Percentiles rank a stretch among this genome's conserved stretches.
These are phyloP conservation scores for Meriones psammophilus DNA, from an alignment of 2,797 vertebrate genomes.

Conservation along the genomic window DNA sequence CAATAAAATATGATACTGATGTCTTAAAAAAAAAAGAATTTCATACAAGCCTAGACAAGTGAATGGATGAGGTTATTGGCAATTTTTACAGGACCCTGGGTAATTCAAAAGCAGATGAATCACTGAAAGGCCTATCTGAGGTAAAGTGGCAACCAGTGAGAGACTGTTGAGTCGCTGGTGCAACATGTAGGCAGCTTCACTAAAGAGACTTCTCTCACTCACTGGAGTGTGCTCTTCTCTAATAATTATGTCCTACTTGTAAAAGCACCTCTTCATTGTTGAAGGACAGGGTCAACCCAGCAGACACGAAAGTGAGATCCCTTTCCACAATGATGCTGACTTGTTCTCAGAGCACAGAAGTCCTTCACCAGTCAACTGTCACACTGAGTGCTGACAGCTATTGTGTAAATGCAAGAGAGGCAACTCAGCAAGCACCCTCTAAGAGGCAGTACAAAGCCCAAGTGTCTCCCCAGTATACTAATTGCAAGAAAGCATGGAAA, in stretches of 20 bases:
- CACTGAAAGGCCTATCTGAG: background rate
- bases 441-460: background rate
- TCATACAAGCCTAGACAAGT: background rate
- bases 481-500: fast-evolving
- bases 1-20: no score
- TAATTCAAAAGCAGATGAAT: background rate
- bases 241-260: background rate
- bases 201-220: background rate
- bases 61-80: background rate
- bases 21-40: background rate
- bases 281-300: background rate
- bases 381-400: background rate
- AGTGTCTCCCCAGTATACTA: background rate
- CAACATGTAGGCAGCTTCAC: background rate
- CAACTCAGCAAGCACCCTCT: background rate
- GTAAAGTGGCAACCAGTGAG: background rate
- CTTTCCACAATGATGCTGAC: background rate
- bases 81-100: background rate
- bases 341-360: no score
- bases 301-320: background rate
- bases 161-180: background rate
- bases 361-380: background rate
- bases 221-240: background rate
- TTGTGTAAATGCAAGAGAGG: background rate
- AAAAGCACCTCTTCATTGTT: background rate